Percentiles rank a stretch among this genome's conserved stretches.
These are phyloP conservation scores for Rousettus madagascariensis DNA, from an alignment of 2,797 vertebrate species.

Conservation along the genomic window DNA sequence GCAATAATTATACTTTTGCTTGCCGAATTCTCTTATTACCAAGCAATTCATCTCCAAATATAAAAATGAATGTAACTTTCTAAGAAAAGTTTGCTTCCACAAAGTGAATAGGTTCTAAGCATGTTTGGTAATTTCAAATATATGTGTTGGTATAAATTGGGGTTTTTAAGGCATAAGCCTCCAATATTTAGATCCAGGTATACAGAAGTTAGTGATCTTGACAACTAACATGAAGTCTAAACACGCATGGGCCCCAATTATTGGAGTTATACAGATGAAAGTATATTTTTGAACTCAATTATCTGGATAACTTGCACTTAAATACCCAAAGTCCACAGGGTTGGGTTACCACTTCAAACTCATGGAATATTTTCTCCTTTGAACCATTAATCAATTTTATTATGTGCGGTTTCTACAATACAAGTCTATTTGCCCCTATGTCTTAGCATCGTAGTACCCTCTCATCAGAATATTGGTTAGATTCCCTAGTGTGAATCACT, in stretches of 20 bases:
- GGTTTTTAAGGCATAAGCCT: not conserved
- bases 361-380: slow-evolving; percentile 44
- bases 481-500: slow-evolving; percentile 74
- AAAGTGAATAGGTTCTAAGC: slow-evolving; percentile 19
- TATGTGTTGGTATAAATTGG: not conserved
- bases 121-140: slow-evolving; percentile 13
- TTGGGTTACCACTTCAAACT: slow-evolving; percentile 31
- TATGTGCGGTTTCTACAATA: slow-evolving; percentile 51
- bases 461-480: slow-evolving; percentile 70
- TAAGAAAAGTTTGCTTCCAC: slow-evolving; percentile 43
- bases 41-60: not conserved
- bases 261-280: not conserved
- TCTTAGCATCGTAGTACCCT: slow-evolving; percentile 49
- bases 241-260: not conserved
- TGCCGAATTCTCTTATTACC: not conserved
- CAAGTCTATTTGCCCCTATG: slow-evolving; percentile 49
- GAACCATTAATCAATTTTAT: slow-evolving; percentile 66
- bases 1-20: not conserved
- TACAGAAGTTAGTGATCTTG: slow-evolving; percentile 43
- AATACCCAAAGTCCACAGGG: slow-evolving; percentile 6
- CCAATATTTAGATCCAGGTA: slow-evolving; percentile 22
- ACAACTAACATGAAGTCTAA: slow-evolving; percentile 17
- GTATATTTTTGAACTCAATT: not conserved
- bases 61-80: not conserved
- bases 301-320: slow-evolving; percentile 13